Conservation (phyloP, 2,888 invertebrate species). For the Thereva nobilitata region DNA sequence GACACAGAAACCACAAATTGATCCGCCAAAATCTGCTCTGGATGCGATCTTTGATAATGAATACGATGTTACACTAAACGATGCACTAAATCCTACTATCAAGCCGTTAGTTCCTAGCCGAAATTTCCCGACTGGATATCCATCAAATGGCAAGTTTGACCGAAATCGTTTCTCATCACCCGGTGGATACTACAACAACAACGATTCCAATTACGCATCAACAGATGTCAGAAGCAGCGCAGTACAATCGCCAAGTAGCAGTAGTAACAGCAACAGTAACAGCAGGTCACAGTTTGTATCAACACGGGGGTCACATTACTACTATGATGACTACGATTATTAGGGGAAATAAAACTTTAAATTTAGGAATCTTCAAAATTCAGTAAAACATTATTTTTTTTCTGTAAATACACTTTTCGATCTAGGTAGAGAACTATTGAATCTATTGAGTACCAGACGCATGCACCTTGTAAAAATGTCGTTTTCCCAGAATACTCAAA, state of each 20-base stretch:
- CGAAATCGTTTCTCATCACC: constrained; percentile 28
- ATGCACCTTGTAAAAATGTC: constrained; percentile 16
- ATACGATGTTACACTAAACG: constrained; percentile 80
- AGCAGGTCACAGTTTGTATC: constrained; percentile 2
- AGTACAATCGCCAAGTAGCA: constrained; percentile 41
- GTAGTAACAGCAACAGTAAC: not conserved
- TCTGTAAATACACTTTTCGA: constrained; percentile 14
- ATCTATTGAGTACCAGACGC: not conserved
- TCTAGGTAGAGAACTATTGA: constrained; percentile 19
- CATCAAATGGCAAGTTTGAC: constrained; percentile 38
- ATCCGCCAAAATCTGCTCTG: constrained; percentile 58
- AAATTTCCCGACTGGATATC: constrained; percentile 64
- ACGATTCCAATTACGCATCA: constrained; percentile 57
- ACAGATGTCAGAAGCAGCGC: constrained; percentile 56
- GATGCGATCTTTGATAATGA: constrained; percentile 73
- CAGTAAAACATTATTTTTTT: constrained; percentile 16
- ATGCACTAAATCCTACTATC: constrained; percentile 75
- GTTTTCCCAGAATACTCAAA: constrained; percentile 27
- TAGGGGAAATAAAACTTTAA: constrained; percentile 9
- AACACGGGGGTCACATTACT: constrained; percentile 4
- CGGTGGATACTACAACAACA: not conserved
- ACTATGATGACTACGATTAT: constrained; percentile 33
- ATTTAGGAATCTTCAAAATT: not conserved
- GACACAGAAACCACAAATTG: constrained; percentile 60
- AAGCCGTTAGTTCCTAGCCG: constrained; percentile 66